Conservation (phyloP, 2,888 invertebrate genomes). For the Erebia aethiops region DNA sequence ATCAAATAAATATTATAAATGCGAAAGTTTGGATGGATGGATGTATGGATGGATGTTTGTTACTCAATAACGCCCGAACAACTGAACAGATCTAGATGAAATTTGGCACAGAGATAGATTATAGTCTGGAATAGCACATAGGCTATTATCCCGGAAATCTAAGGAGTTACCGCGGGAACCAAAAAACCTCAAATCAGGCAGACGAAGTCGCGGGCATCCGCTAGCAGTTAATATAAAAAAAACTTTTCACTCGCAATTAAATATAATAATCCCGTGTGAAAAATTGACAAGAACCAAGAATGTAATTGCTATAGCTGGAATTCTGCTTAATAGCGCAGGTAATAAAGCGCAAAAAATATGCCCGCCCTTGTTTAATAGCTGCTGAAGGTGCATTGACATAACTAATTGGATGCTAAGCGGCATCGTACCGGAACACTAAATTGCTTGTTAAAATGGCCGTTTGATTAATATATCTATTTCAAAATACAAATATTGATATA, state of each 20-base stretch:
- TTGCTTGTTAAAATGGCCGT: conserved; percentile 32
- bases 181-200: too few relatives aligned
- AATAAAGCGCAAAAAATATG: conserved; percentile 5
- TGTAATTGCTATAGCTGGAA: not conserved
- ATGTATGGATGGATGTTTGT: too few relatives aligned
- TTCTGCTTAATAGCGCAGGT: not conserved
- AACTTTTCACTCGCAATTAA: conserved; percentile 1
- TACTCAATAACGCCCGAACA: too few relatives aligned
- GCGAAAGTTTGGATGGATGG: too few relatives aligned
- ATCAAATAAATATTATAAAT: too few relatives aligned
- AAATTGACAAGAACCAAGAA: conserved; percentile 3
- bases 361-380: not conserved
- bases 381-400: conserved; percentile 1
- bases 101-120: too few relatives aligned
- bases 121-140: too few relatives aligned
- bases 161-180: too few relatives aligned
- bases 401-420: conserved; percentile 57
- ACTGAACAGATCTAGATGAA: too few relatives aligned
- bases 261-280: conserved; percentile 11
- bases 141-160: too few relatives aligned
- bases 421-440: conserved; percentile 32
- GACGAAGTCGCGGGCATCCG: too few relatives aligned
- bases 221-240: not conserved
- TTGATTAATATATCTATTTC: not conserved
- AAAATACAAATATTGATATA: too few relatives aligned